Base-by-base conservation (phyloP, 2,888 invertebrate genomes). In the Cheilosia urbana region DNA sequence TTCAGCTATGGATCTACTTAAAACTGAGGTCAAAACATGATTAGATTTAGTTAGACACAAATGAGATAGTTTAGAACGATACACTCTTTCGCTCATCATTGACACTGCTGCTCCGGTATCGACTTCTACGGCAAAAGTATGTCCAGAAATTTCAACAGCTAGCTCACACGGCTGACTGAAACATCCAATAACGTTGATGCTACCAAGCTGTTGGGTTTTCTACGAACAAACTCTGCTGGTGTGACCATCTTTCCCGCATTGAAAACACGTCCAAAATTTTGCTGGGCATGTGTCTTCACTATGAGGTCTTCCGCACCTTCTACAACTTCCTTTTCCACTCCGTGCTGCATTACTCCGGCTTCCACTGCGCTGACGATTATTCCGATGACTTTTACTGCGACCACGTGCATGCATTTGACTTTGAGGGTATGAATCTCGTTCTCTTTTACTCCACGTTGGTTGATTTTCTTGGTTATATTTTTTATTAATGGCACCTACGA, bases 261-360 rank as follows among this genome's bases (percentile, higher is more conserved):
- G 24, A 5, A 27, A 27, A 27, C 24, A 27, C 24, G 69, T 45
- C 78, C 62, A 63, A 30, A 42, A 68, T 58, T 24, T 77, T 1
- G 69, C 77, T 24, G 68, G 76, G n/a, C 68, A 77, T 27, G 68
- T 30, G 15, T 62, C 62, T 62, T n/a, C 45, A 45, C 27, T 47
- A 19, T 21, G 21, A 21, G 1, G n/a, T n/a, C n/a, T n/a, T n/a
- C n/a, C n/a, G n/a, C n/a, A n/a, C n/a, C n/a, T n/a, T n/a, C n/a
- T n/a, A 2, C 42, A 68, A 45, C 51, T 11, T 1, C 27, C 37
- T 40, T n/a, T 49, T 1, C 11, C 13, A 17, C 17, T 53, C 40
- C 24, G 49, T 21, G 11, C 17, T 24, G 47, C 9, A 37, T 11
- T 34, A 19, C 51, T 27, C 1, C 60, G 34, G 17, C 42, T 73